These are phyloP conservation scores for Tragulus kanchil DNA, from an alignment of 2,113 vertebrate species.

Conservation along the genomic window DNA sequence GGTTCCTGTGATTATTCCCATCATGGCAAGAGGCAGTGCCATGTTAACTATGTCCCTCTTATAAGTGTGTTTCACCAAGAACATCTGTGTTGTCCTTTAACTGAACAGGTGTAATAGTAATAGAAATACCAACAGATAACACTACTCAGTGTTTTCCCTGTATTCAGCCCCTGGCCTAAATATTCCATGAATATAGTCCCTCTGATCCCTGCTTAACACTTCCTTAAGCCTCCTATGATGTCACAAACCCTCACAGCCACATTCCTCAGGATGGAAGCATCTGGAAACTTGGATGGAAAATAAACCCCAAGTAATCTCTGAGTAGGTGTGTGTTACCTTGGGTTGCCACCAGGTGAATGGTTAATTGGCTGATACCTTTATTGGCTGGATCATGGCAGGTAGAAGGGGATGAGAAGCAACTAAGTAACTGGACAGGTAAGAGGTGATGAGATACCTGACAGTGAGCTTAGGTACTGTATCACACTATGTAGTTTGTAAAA, in stretches of 20 bases:
- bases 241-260: background rate
- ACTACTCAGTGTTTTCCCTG: background rate
- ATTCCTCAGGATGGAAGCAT: background rate
- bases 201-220: background rate
- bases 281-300: background rate
- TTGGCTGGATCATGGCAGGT: slow-evolving; percentile 4
- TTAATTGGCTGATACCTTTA: background rate
- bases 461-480: background rate
- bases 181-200: background rate
- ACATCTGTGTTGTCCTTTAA: background rate
- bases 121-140: background rate
- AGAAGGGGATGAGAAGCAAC: background rate
- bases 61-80: background rate
- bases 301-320: slow-evolving; percentile 20
- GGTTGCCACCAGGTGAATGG: slow-evolving; percentile 26
- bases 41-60: background rate
- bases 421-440: background rate
- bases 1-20: background rate
- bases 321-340: slow-evolving; percentile 15
- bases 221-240: background rate
- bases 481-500: background rate
- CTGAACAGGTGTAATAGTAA: background rate
- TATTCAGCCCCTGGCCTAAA: background rate
- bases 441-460: background rate
- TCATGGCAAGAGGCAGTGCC: background rate